Evolutionary conservation across 2,888 invertebrate genomes (phyloP).

Genomic region (Ptychoptera albimana): DNA sequence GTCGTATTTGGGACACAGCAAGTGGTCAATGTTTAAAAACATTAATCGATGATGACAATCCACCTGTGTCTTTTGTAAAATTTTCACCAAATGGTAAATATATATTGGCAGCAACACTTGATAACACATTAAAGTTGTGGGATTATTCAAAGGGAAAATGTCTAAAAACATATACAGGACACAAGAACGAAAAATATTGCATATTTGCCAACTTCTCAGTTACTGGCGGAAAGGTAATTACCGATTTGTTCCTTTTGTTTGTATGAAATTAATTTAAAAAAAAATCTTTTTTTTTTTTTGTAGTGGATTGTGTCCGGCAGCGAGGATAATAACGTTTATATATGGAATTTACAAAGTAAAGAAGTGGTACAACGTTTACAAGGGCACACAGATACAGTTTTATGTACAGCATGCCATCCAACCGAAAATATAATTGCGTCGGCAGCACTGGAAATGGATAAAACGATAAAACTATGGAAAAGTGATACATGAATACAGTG

Average conservation of each 20-base stretch:
- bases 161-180: slow-evolving; percentile 94
- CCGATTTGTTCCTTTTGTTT: not conserved
- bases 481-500: slow-evolving; percentile 86
- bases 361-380: slow-evolving; percentile 96
- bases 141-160: slow-evolving; percentile 98
- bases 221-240: slow-evolving; percentile 88
- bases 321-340: slow-evolving; percentile 96
- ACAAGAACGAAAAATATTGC: slow-evolving; percentile 98
- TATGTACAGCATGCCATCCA: slow-evolving; percentile 98
- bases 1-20: slow-evolving; percentile 99
- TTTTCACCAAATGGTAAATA: slow-evolving; percentile 99
- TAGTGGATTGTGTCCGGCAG: slow-evolving; percentile 99
- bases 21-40: slow-evolving; percentile 99
- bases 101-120: slow-evolving; percentile 92
- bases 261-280: not conserved
- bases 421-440: slow-evolving; percentile 99
- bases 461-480: slow-evolving; percentile 98
- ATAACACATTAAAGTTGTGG: slow-evolving; percentile 97
- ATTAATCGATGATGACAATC: slow-evolving; percentile 97
- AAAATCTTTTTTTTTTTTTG: slow-evolving; percentile 15
- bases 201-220: slow-evolving; percentile 99
- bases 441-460: slow-evolving; percentile 95
- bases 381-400: slow-evolving; percentile 90
- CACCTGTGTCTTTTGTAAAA: slow-evolving; percentile 98
- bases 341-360: slow-evolving; percentile 99